These are phyloP conservation scores for Periophthalmus magnuspinnatus DNA, from an alignment of 2,797 vertebrate genomes.

Conservation along the genomic window DNA sequence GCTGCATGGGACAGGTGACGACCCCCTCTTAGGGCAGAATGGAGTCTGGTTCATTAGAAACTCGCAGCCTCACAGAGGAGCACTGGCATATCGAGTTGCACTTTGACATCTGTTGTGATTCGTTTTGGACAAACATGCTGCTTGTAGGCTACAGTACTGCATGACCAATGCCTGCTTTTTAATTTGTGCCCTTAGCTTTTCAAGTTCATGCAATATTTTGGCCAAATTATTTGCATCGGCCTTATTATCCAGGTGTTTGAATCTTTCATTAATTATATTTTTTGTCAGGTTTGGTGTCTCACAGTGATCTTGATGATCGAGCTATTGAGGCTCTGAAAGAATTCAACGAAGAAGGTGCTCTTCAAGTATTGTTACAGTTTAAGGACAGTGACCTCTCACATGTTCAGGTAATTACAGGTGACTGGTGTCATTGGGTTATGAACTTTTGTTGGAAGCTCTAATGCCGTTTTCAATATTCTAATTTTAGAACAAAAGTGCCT, in stretches of 20 bases:
- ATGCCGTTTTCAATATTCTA: neutral
- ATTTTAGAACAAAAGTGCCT: conserved; percentile 99
- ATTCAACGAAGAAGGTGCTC: conserved; percentile 99
- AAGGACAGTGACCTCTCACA: conserved; percentile 99
- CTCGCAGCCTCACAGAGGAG: conserved; percentile 55
- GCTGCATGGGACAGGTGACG: conserved; percentile 78
- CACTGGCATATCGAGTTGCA: conserved; percentile 67
- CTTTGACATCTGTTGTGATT: conserved; percentile 76
- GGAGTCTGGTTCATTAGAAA: conserved; percentile 69
- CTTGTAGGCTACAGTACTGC: conserved; percentile 45
- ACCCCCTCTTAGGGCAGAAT: conserved; percentile 63
- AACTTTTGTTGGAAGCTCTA: neutral
- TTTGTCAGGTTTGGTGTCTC: conserved; percentile 92
- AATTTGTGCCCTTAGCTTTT: conserved; percentile 19
- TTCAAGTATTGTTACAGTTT: conserved; percentile 98
- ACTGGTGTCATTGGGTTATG: neutral
- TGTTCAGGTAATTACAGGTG: conserved; percentile 87
- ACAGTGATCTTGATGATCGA: conserved; percentile 99
- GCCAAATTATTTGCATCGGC: neutral
- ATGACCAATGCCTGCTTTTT: conserved; percentile 36
- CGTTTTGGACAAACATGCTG: conserved; percentile 60
- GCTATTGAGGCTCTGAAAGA: conserved; percentile 99
- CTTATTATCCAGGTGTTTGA: conserved; percentile 9
- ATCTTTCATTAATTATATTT: conserved; percentile 26
- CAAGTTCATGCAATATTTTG: conserved; percentile 3